Conservation (phyloP, 2,888 invertebrate species). For the Nowickia ferox region DNA sequence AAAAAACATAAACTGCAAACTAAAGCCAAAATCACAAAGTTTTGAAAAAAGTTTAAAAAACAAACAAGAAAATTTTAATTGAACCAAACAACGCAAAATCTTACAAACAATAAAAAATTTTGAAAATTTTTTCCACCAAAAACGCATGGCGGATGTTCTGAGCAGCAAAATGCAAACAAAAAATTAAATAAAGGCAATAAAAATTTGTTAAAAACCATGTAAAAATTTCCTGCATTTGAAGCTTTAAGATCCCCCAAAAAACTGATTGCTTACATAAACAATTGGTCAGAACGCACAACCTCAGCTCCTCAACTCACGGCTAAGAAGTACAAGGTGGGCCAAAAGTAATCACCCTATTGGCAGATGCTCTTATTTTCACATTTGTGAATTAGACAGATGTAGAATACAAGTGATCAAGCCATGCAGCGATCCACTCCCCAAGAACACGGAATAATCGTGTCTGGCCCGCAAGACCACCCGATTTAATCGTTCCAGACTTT, state of each 20-base stretch:
- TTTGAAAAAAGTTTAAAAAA: neutral
- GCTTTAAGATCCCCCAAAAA: slow-evolving; percentile 25
- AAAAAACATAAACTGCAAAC: neutral
- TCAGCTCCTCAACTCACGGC: slow-evolving; percentile 51
- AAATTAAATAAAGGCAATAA: neutral
- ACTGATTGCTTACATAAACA: slow-evolving; percentile 57
- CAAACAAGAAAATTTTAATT: slow-evolving; percentile 23
- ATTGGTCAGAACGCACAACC: slow-evolving; percentile 61
- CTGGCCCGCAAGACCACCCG: too few relatives aligned
- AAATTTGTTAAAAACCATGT: slow-evolving; percentile 57
- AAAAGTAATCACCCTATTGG: too few relatives aligned
- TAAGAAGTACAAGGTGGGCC: neutral
- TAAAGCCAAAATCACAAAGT: neutral
- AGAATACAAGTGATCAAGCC: too few relatives aligned
- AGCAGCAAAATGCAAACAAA: neutral
- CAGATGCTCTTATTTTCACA: too few relatives aligned
- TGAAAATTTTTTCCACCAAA: slow-evolving; percentile 34
- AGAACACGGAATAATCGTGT: too few relatives aligned
- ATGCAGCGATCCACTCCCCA: too few relatives aligned
- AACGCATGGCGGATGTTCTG: slow-evolving; percentile 67
- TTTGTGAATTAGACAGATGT: too few relatives aligned
- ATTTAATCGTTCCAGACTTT: too few relatives aligned
- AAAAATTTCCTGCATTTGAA: slow-evolving; percentile 46
- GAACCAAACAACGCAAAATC: neutral
- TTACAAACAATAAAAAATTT: neutral